Percentiles rank a stretch among this genome's conserved stretches.
phyloP scores from a whole-genome alignment of 2,888 invertebrate genomes.

The Chironomus tentans region DNA sequence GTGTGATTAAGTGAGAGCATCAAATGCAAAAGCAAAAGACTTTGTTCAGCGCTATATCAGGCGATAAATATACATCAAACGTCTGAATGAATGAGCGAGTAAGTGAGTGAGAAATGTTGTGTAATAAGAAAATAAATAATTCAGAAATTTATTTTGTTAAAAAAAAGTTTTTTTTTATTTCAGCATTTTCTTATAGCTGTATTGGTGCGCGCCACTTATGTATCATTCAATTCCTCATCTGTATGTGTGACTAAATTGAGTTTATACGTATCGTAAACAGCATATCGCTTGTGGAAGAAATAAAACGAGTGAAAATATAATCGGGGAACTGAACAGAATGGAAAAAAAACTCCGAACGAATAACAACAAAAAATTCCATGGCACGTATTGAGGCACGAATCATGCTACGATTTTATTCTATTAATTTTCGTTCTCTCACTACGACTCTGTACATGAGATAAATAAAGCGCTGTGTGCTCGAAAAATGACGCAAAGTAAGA shows the following conservation, averaged over 20 bases:
- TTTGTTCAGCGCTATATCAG: background rate
- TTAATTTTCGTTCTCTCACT: background rate
- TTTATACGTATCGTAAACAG: slow-evolving; percentile 7
- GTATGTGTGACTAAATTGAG: slow-evolving; percentile 12
- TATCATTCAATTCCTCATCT: background rate
- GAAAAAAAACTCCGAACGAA: background rate
- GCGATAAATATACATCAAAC: background rate
- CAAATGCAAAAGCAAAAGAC: background rate
- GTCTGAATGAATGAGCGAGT: background rate
- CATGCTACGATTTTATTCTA: background rate
- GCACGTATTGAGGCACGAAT: background rate
- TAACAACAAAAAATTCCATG: background rate
- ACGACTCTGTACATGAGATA: background rate
- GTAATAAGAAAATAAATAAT: slow-evolving; percentile 24
- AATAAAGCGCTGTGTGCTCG: background rate
- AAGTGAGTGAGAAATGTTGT: slow-evolving; percentile 15
- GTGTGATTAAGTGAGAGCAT: background rate
- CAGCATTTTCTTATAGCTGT: background rate
- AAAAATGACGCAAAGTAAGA: slow-evolving; percentile 2
- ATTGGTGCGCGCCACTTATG: background rate
- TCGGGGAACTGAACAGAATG: background rate
- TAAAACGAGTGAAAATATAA: slow-evolving; percentile 19
- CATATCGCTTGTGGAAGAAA: background rate
- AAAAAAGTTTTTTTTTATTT: background rate
- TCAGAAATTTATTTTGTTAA: slow-evolving; percentile 16